Evolutionary conservation across 1,140 invertebrate genomes (phyloP), one percentile per base, ranked within the genome.

Genomic region (Sitophilus oryzae): DNA sequence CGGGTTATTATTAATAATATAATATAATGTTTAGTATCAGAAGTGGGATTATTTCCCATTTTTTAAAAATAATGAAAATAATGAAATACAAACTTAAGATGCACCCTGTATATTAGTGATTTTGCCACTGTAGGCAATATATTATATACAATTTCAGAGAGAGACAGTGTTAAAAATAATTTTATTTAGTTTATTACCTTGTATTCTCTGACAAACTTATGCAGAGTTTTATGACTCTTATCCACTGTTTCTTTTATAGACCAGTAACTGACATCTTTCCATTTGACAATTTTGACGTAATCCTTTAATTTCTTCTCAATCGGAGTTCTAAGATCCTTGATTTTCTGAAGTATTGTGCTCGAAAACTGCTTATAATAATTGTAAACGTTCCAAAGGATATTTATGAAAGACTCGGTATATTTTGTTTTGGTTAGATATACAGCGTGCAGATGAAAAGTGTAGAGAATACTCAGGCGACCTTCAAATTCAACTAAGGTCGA

Each of bases 201-300:
- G 74, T 83, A 96, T 62, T 92, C 84, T 63, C 88, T 88, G 2
- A 93, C 83, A 61, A 86, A 85, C 71, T 93, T 94, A 61, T 89
- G 86, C 1, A 98, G 69, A 18, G 84, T 91, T 58, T 86, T 83
- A 66, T 96, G 92, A 1, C 89, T 87, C 71, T 91, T 94, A 19
- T 89, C 82, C 2, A 94, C 82, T 3, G 87, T 85, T 59, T 89
- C 84, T 60, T 91, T 93, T 6, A 98, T 82, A n/a, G 91, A 83
- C 82, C 89, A 96, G 68, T 95, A 95, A 66, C 88, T 96, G 1
- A 94, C 82, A 66, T 98, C 94, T 59, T 91, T 94, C 88, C 94
- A 98, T 23, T 90, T 79, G n/a, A 86, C 87, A 37, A 98, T 96
- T 70, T 97, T 96, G 0, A 98, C 88, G 70, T 93, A 94, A 56